These are phyloP conservation scores for Atlantisia rogersi DNA, from an alignment of 2,113 vertebrate genomes.

Conservation along the genomic window DNA sequence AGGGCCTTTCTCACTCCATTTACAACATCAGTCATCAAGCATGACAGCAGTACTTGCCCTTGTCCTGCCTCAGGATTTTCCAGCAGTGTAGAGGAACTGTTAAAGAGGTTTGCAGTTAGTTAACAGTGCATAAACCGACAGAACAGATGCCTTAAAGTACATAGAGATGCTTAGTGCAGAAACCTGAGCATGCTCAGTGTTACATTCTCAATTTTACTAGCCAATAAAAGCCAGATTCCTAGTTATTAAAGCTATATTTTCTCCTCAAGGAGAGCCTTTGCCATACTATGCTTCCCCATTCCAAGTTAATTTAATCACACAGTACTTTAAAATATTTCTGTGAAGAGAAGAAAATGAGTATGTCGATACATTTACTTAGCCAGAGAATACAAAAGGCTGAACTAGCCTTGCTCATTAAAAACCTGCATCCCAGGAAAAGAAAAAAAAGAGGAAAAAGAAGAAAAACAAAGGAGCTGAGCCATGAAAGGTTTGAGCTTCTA, in stretches of 20 bases:
- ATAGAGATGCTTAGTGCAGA: neutral
- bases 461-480: no score
- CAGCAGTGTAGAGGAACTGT: slow-evolving; percentile 23
- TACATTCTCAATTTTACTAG: neutral
- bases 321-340: neutral
- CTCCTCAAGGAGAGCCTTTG: slow-evolving; percentile 17
- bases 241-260: slow-evolving; percentile 49
- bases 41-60: slow-evolving; percentile 8
- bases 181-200: slow-evolving; percentile 4
- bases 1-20: slow-evolving; percentile 49
- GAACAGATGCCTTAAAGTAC: slow-evolving; percentile 34
- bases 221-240: slow-evolving; percentile 27
- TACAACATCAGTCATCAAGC: slow-evolving; percentile 24
- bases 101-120: slow-evolving; percentile 59
- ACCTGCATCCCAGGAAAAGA: neutral
- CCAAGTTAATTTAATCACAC: slow-evolving; percentile 13
- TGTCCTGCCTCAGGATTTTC: slow-evolving; percentile 42
- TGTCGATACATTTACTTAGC: neutral
- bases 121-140: slow-evolving; percentile 23
- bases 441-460: neutral
- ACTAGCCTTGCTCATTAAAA: neutral
- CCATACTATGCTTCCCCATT: neutral
- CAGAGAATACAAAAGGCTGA: neutral
- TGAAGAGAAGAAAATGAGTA: slow-evolving; percentile 4
- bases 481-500: neutral